Evolutionary conservation across 2,888 invertebrate genomes (phyloP).

Genomic region (Syrphus vitripennis): DNA sequence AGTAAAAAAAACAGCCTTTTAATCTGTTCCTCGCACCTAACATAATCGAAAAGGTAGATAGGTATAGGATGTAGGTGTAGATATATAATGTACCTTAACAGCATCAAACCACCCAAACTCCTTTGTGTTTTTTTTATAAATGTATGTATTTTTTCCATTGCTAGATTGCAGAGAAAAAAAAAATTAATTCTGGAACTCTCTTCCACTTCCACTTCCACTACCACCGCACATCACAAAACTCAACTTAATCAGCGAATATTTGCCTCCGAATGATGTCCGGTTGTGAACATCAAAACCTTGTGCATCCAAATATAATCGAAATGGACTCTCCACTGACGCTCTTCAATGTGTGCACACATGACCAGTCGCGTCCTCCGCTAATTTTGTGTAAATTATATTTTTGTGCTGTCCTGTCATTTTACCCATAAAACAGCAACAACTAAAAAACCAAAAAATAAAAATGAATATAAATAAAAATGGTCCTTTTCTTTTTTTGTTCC

Average conservation of each 20-base stretch:
- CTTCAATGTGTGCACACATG: conserved; percentile 69
- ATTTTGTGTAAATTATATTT: conserved; percentile 71
- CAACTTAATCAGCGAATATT: conserved; percentile 69
- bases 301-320: conserved; percentile 68
- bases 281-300: conserved; percentile 61
- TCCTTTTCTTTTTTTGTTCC: conserved; percentile 33
- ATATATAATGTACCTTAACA: background rate
- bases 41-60: background rate
- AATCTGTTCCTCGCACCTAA: conserved; percentile 59
- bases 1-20: conserved; percentile 28
- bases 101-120: background rate
- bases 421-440: conserved; percentile 11
- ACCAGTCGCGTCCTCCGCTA: conserved; percentile 68
- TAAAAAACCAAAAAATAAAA: background rate
- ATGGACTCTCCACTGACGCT: conserved; percentile 66
- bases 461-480: conserved; percentile 17
- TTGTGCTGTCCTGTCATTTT: conserved; percentile 67
- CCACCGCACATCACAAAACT: conserved; percentile 32
- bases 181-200: conserved; percentile 27
- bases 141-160: background rate
- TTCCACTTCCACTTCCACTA: conserved; percentile 27
- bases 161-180: background rate
- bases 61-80: background rate
- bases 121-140: background rate
- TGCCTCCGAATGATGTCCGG: conserved; percentile 66